Evolutionary conservation across 2,113 vertebrate genomes (phyloP), one percentile per base, ranked within the genome.

Genomic region (Bungarus multicinctus): DNA sequence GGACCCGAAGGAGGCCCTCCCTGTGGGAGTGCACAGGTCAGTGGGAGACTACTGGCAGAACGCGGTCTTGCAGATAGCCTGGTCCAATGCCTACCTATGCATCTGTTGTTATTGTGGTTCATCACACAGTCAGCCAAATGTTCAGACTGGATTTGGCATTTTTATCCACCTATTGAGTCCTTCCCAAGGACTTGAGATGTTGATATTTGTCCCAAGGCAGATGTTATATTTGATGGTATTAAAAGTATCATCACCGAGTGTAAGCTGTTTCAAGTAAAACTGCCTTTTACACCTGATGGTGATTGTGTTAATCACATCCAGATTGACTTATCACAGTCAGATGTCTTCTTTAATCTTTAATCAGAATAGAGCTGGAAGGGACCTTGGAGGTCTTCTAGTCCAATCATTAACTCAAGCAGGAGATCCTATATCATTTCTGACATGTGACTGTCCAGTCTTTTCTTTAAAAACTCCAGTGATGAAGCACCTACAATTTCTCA

Each of bases 61-160:
- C n/a, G n/a, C n/a, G n/a, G n/a, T n/a, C n/a, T n/a, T n/a, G n/a
- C n/a, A n/a, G n/a, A n/a, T n/a, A n/a, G n/a, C n/a, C n/a, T n/a
- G n/a, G n/a, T n/a, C n/a, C n/a, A n/a, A 94, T 89, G 96, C 85
- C 18, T 93, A 47, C 22, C 12, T 39, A 88, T 18, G 14, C 23
- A 87, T 57, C 23, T 86, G 91, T 16, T 94, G 92, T 93, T 64
- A 93, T 74, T 54, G 3, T 69, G 14, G 64, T 69, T 69, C 64
- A 69, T 69, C 64, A 34, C 0, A 12, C 27, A n/a, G 10, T 14
- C 60, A 64, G 60, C 30, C 64, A 69, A 69, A 69, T 69, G 30
- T 69, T 69, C 64, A 69, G 30, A 69, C 30, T 34, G 30, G 30
- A 69, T 69, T 69, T 69, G 64, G 64, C 64, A 69, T 69, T 69